Evolutionary conservation across 2,888 invertebrate genomes (phyloP).

Genomic region (Argynnis bischoffii): DNA sequence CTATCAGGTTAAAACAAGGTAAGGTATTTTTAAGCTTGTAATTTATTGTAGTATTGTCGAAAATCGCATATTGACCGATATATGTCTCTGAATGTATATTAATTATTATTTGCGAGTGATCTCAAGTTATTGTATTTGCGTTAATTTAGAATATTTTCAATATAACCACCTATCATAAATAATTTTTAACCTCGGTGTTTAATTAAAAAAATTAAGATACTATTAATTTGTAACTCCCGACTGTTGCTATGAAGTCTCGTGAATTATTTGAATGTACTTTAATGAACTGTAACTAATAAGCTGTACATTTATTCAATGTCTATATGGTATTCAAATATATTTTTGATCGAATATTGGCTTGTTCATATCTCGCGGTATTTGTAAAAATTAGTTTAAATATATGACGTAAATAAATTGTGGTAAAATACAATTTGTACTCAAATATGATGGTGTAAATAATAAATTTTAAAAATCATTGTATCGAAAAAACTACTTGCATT

Average conservation of each 20-base stretch:
- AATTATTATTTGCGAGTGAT: slow-evolving; percentile 34
- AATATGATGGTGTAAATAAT: slow-evolving; percentile 16
- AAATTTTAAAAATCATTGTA: slow-evolving; percentile 21
- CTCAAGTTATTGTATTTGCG: slow-evolving; percentile 43
- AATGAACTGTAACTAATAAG: slow-evolving; percentile 12
- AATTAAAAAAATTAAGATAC: slow-evolving; percentile 1
- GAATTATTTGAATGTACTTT: slow-evolving; percentile 15
- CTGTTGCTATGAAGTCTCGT: slow-evolving; percentile 14
- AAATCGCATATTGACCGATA: slow-evolving; percentile 44
- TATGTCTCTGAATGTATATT: slow-evolving; percentile 25
- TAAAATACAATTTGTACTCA: slow-evolving; percentile 17
- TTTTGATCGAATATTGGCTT: slow-evolving; percentile 22
- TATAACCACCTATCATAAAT: slow-evolving; percentile 27
- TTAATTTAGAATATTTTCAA: slow-evolving; percentile 31
- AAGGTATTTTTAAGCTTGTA: slow-evolving; percentile 69
- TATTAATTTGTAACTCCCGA: slow-evolving; percentile 16
- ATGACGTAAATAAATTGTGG: slow-evolving; percentile 3
- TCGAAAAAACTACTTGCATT: slow-evolving; percentile 12
- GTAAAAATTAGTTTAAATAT: slow-evolving; percentile 13
- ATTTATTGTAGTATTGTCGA: slow-evolving; percentile 37
- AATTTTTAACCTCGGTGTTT: slow-evolving; percentile 15
- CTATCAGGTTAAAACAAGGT: slow-evolving; percentile 76
- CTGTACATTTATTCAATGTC: slow-evolving; percentile 4
- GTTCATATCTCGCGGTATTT: slow-evolving; percentile 20
- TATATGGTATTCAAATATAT: not conserved